Evolutionary conservation across 1,140 invertebrate genomes (phyloP).

Genomic region (Drosophila repletoides): DNA sequence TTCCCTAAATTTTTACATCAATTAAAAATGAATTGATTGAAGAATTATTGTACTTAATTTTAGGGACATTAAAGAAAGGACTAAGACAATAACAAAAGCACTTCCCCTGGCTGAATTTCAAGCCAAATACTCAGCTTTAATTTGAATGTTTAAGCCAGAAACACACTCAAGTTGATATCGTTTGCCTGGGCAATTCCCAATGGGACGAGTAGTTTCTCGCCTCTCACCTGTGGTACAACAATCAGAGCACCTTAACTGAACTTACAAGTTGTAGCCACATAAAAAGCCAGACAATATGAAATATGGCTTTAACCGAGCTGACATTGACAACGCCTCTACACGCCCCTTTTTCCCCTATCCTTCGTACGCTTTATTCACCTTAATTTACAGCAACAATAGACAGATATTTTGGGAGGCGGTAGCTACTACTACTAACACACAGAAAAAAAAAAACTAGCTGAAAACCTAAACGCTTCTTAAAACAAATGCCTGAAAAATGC

Average conservation of each 20-base stretch:
- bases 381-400: constrained; percentile 51
- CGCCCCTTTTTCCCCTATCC: not conserved
- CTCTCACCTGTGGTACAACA: not conserved
- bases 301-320: constrained; percentile 54
- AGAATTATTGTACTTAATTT: too few relatives aligned
- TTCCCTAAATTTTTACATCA: too few relatives aligned
- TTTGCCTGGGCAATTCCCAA: not conserved
- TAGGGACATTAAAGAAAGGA: too few relatives aligned
- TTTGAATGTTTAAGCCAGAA: not conserved
- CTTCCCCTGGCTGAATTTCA: too few relatives aligned
- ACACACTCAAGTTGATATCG: not conserved
- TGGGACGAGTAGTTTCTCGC: not conserved
- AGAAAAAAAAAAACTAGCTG: constrained; percentile 66
- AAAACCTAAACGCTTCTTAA: constrained; percentile 78
- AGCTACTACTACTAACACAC: too few relatives aligned
- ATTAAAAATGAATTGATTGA: too few relatives aligned
- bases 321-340: constrained; percentile 43
- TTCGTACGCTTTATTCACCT: not conserved
- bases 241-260: constrained; percentile 31
- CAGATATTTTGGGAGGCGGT: not conserved
- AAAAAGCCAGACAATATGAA: constrained; percentile 45
- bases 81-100: too few relatives aligned
- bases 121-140: not conserved
- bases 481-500: constrained; percentile 69
- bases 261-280: constrained; percentile 30